phyloP scores from a whole-genome alignment of 30 jellyfish, hydroid and myxozoan species.

The Rhopilema esculentum region DNA sequence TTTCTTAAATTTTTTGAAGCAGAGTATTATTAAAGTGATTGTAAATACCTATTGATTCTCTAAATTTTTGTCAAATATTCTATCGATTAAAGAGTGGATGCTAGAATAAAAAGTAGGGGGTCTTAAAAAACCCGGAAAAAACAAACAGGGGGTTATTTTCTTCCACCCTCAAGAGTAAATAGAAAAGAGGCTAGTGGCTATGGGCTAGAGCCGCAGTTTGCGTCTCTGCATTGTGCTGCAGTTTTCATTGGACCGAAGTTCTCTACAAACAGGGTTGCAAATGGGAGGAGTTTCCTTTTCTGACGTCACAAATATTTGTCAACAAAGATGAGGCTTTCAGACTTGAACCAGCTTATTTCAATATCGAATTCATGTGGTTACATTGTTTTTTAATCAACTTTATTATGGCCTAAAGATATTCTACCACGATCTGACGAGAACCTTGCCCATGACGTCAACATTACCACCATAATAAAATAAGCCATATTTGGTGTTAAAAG shows the following conservation, averaged over 20 bases:
- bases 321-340: slow-evolving; percentile 30
- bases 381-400: neutral
- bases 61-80: too few relatives aligned
- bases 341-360: neutral
- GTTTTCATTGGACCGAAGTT: slow-evolving; percentile 58
- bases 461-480: neutral
- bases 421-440: neutral
- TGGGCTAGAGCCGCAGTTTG: neutral
- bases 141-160: too few relatives aligned
- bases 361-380: slow-evolving; percentile 1
- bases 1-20: too few relatives aligned
- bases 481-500: neutral
- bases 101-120: too few relatives aligned
- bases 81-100: too few relatives aligned
- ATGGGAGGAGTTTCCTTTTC: slow-evolving; percentile 80
- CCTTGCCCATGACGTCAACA: neutral
- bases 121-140: too few relatives aligned
- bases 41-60: too few relatives aligned
- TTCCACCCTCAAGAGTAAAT: too few relatives aligned
- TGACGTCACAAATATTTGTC: slow-evolving; percentile 54
- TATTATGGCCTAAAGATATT: neutral
- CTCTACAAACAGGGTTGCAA: slow-evolving; percentile 46
- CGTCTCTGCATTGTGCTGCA: slow-evolving; percentile 1
- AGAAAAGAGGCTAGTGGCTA: neutral
- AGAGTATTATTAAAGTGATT: too few relatives aligned